phyloP scores from a whole-genome alignment of 2,888 invertebrate genomes.

The Luperina nickerlii region DNA sequence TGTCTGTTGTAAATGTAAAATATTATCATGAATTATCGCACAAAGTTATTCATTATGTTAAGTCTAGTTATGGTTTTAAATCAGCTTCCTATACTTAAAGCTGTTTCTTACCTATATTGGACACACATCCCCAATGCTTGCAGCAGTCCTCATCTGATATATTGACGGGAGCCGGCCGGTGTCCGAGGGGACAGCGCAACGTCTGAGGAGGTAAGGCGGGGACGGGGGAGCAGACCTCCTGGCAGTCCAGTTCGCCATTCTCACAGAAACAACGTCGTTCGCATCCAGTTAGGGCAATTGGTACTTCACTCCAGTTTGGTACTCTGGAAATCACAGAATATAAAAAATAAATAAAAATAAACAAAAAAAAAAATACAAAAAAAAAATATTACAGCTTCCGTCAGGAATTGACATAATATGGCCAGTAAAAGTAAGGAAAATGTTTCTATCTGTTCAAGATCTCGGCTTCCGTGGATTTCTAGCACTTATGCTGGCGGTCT shows the following conservation, averaged over 20 bases:
- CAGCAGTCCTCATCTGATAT: constrained; percentile 95
- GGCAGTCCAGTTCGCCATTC: constrained; percentile 96
- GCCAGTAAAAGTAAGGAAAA: neutral
- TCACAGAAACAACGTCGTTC: constrained; percentile 96
- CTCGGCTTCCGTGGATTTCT: neutral
- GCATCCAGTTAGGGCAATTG: constrained; percentile 95
- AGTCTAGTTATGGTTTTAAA: neutral
- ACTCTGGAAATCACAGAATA: constrained; percentile 83
- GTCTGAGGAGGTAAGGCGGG: constrained; percentile 94
- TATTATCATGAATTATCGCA: constrained; percentile 7
- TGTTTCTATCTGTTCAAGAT: neutral
- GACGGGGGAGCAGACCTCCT: constrained; percentile 94
- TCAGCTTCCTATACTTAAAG: neutral
- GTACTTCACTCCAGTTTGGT: constrained; percentile 95
- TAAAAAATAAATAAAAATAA: too few species aligned
- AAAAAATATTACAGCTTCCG: neutral
- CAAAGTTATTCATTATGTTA: neutral
- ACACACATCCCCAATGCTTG: constrained; percentile 93
- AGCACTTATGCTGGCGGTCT: neutral
- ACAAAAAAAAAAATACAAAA: too few species aligned
- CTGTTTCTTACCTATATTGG: constrained; percentile 74
- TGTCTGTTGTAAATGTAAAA: constrained; percentile 15
- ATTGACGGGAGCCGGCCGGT: constrained; percentile 91
- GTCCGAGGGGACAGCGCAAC: constrained; percentile 93
- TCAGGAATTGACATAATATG: neutral